These are phyloP conservation scores for Acleris emargana DNA, from an alignment of 2,888 invertebrate genomes.

Conservation along the genomic window DNA sequence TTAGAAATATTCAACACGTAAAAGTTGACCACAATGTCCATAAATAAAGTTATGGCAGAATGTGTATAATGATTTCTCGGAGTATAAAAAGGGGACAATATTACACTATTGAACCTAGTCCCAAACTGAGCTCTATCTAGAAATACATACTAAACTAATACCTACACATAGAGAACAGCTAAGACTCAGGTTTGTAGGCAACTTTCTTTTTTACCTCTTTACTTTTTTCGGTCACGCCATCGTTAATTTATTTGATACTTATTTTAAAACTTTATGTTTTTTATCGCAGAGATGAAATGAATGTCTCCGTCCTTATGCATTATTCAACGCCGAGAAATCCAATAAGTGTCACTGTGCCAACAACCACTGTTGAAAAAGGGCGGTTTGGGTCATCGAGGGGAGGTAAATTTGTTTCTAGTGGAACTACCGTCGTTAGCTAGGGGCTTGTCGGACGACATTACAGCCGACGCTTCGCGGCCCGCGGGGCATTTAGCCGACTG, in stretches of 20 bases:
- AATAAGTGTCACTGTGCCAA: conserved; percentile 66
- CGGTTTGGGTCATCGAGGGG: conserved; percentile 38
- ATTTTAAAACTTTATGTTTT: conserved; percentile 14
- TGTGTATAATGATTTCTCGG: no score
- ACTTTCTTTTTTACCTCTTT: no score
- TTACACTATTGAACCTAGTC: no score
- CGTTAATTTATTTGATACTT: background rate
- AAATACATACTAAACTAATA: no score
- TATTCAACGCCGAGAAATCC: conserved; percentile 60
- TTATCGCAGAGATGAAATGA: conserved; percentile 30
- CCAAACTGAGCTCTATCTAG: no score
- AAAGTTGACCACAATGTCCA: no score
- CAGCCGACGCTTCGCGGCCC: conserved; percentile 11
- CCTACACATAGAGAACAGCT: no score
- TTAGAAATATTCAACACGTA: no score
- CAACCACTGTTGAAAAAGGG: conserved; percentile 54
- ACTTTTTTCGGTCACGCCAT: background rate
- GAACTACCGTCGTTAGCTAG: conserved; percentile 33
- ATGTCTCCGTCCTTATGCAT: conserved; percentile 49
- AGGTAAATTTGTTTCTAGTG: conserved; percentile 35
- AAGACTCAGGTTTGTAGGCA: no score
- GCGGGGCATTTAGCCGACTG: conserved; percentile 10
- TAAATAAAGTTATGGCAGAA: no score
- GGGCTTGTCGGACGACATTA: conserved; percentile 15
- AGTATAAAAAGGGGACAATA: no score